Evolutionary conservation across 2,888 invertebrate genomes (phyloP).

Genomic region (Tipula lateralis): DNA sequence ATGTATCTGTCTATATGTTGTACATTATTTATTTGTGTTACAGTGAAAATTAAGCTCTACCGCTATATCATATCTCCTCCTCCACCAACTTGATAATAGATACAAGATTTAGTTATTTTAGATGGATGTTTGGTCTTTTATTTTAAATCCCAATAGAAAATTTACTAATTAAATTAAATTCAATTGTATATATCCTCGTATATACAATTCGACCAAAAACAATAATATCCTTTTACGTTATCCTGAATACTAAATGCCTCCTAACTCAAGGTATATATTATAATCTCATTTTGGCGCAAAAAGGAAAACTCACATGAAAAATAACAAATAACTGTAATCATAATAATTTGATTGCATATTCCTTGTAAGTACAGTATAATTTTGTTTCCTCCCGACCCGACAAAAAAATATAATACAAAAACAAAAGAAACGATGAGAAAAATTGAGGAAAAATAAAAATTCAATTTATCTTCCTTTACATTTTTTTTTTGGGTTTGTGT

Average conservation of each 20-base stretch:
- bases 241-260: background rate
- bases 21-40: background rate
- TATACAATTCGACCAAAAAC: background rate
- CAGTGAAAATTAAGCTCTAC: background rate
- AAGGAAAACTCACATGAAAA: background rate
- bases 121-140: background rate
- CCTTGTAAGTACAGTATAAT: background rate
- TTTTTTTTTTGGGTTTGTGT: background rate
- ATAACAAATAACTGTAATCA: conserved; percentile 19
- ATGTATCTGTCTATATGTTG: background rate
- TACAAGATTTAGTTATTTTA: too few species aligned
- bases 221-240: background rate
- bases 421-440: background rate
- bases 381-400: background rate
- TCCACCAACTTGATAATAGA: background rate
- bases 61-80: background rate
- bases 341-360: conserved; percentile 9
- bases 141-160: background rate
- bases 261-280: background rate
- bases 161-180: background rate
- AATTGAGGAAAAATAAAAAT: background rate
- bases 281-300: background rate
- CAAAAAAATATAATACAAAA: background rate
- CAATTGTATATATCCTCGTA: background rate
- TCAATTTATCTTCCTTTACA: background rate